Evolutionary conservation across 2,888 invertebrate species (phyloP).

Genomic region (Agrotis clavis): DNA sequence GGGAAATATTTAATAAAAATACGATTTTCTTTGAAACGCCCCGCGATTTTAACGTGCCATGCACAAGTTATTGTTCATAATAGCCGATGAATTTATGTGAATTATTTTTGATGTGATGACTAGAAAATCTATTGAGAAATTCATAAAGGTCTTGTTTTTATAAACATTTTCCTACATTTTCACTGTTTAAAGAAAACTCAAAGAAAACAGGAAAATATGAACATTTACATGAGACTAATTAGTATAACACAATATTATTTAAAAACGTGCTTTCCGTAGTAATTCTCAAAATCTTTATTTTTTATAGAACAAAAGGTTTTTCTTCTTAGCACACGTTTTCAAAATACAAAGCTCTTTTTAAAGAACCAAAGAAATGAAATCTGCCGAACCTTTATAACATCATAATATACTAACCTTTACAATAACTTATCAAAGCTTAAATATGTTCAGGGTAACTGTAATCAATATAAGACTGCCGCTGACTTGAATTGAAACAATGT

Average conservation of each 20-base stretch:
- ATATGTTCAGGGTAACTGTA: constrained; percentile 24
- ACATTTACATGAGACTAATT: background rate
- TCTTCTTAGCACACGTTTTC: background rate
- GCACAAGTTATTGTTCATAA: constrained; percentile 66
- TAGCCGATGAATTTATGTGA: constrained; percentile 58
- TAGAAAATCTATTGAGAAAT: constrained; percentile 9
- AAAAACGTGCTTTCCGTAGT: background rate
- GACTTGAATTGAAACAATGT: constrained; percentile 60
- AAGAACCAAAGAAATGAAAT: no score
- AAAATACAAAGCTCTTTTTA: background rate
- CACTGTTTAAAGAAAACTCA: background rate
- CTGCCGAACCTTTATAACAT: background rate
- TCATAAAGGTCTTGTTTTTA: background rate
- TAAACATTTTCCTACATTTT: background rate
- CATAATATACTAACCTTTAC: background rate
- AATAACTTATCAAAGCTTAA: background rate
- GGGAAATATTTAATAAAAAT: constrained; percentile 76
- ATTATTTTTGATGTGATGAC: constrained; percentile 48
- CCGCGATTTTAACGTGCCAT: constrained; percentile 69
- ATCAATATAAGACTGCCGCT: constrained; percentile 58
- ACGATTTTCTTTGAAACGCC: constrained; percentile 72
- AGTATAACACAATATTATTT: background rate
- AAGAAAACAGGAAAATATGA: background rate
- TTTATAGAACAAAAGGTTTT: background rate
- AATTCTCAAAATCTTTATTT: background rate